phyloP scores from a whole-genome alignment of 2,797 vertebrate species.

The Etheostoma nigrum region DNA sequence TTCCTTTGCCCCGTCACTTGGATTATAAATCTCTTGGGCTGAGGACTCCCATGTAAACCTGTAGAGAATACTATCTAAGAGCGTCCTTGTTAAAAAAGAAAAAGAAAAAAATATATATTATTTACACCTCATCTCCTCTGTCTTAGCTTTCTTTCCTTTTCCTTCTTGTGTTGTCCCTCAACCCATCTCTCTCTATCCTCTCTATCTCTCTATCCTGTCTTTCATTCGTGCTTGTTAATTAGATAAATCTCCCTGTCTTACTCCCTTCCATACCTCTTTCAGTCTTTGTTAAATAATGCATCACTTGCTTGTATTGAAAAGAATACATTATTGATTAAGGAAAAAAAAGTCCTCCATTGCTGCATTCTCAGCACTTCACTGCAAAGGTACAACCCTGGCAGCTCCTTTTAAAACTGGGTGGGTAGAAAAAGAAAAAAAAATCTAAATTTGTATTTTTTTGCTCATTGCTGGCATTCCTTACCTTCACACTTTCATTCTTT shows the following conservation, averaged over 20 bases:
- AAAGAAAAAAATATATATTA: background rate
- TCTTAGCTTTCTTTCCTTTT: conserved; percentile 5
- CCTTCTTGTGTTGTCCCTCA: background rate
- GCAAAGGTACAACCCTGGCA: conserved; percentile 17
- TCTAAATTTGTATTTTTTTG: background rate
- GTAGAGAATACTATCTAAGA: conserved; percentile 47
- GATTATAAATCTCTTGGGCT: conserved; percentile 61
- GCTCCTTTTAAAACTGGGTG: conserved; percentile 19
- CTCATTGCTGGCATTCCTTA: background rate
- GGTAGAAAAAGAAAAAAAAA: background rate
- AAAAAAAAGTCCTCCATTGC: conserved; percentile 53
- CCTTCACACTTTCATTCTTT: background rate
- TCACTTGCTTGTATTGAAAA: conserved; percentile 65
- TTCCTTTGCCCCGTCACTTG: conserved; percentile 36
- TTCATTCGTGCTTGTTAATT: conserved; percentile 66
- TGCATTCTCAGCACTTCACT: conserved; percentile 50
- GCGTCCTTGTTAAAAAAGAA: conserved; percentile 18
- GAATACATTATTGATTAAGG: conserved; percentile 76
- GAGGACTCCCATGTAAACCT: conserved; percentile 58
- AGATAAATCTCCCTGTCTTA: conserved; percentile 67
- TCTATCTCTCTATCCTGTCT: conserved; percentile 30
- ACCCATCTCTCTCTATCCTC: background rate
- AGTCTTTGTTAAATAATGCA: conserved; percentile 78
- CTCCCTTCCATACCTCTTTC: conserved; percentile 59
- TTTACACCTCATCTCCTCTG: conserved; percentile 11